phyloP scores from a whole-genome alignment of 92 coral and sea anemone species.

The Metridium senile region DNA sequence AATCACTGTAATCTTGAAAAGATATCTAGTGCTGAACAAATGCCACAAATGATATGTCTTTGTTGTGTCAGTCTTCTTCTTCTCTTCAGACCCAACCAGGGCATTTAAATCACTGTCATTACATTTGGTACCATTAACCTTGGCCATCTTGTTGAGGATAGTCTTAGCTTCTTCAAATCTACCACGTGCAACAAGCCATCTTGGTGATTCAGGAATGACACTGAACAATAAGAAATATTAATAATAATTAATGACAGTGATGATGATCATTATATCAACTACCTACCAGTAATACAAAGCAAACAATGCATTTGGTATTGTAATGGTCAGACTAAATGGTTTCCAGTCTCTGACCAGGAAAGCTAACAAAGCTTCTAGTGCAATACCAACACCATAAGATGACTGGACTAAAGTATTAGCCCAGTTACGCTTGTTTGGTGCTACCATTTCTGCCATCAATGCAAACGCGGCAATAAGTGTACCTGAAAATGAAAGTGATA shows the following conservation, averaged over 20 bases:
- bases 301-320: conserved; percentile 81
- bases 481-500: conserved; percentile 51
- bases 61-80: conserved; percentile 29
- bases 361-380: conserved; percentile 82
- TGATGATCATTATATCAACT: no score
- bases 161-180: conserved; percentile 79
- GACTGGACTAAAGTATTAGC: conserved; percentile 86
- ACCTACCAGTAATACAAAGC: conserved; percentile 85
- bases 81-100: conserved; percentile 43
- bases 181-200: conserved; percentile 98
- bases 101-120: conserved; percentile 55
- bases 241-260: no score
- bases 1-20: conserved; percentile 81
- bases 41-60: conserved; percentile 92
- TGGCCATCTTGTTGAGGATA: conserved; percentile 72
- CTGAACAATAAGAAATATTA: conserved; percentile 37
- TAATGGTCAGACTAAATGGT: conserved; percentile 72
- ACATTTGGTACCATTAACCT: conserved; percentile 55
- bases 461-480: conserved; percentile 89
- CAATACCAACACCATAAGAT: conserved; percentile 95
- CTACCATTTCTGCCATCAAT: conserved; percentile 96
- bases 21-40: conserved; percentile 82
- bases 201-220: conserved; percentile 91
- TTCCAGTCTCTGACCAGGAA: conserved; percentile 82
- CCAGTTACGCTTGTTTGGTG: conserved; percentile 78